Percentiles rank a stretch among this genome's conserved stretches.
Conservation (phyloP, 1,140 invertebrate species). For the Manduca sexta region DNA sequence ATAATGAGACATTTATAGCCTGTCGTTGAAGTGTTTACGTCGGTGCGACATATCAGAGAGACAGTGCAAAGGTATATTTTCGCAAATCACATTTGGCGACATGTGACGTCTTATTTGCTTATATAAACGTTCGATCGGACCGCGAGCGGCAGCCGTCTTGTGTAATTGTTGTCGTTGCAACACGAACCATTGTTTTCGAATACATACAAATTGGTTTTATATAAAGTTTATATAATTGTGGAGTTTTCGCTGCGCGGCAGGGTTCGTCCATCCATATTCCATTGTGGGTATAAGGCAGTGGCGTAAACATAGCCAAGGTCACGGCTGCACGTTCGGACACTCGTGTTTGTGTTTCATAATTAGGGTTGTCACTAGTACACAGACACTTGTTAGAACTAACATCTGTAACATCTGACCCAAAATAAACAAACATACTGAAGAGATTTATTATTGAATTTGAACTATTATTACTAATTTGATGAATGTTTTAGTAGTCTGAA, state of each 20-base stretch:
- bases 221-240: conserved; percentile 15
- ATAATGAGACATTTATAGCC: background rate
- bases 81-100: conserved; percentile 25
- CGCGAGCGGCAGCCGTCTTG: conserved; percentile 16
- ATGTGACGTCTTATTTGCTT: conserved; percentile 36
- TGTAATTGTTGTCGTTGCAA: conserved; percentile 25
- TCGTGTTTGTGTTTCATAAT: too few species aligned
- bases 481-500: too few species aligned
- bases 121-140: conserved; percentile 27
- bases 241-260: background rate
- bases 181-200: conserved; percentile 5
- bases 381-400: too few species aligned
- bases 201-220: conserved; percentile 2
- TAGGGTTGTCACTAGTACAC: too few species aligned
- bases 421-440: too few species aligned
- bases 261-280: background rate
- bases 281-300: background rate
- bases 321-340: background rate
- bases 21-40: background rate
- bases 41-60: background rate
- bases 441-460: too few species aligned
- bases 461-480: too few species aligned
- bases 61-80: too few species aligned
- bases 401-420: too few species aligned
- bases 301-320: conserved; percentile 1